Evolutionary conservation across 2,888 invertebrate species (phyloP).

Genomic region (Drosophila nr. perissopoda): DNA sequence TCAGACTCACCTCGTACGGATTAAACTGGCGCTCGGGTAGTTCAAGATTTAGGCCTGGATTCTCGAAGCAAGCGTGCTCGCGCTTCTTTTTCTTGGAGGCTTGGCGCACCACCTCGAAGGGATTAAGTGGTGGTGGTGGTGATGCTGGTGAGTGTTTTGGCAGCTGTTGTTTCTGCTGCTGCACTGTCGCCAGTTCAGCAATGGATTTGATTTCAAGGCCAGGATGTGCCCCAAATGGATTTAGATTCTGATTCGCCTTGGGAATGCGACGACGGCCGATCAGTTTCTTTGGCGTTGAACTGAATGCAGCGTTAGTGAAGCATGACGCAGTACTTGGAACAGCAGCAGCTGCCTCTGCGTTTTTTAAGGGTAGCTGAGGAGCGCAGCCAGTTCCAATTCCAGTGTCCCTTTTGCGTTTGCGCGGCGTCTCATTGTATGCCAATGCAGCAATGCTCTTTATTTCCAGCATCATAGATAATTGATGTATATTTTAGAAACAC

Average conservation of each 20-base stretch:
- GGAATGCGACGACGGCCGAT: slow-evolving; percentile 70
- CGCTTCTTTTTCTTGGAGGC: slow-evolving; percentile 84
- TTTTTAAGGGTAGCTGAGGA: slow-evolving; percentile 55
- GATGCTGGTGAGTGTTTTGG: slow-evolving; percentile 16
- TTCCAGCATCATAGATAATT: slow-evolving; percentile 57
- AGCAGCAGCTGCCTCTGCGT: slow-evolving; percentile 49
- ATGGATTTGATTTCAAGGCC: slow-evolving; percentile 84
- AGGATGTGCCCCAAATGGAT: slow-evolving; percentile 55
- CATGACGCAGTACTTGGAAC: slow-evolving; percentile 62
- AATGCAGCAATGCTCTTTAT: slow-evolving; percentile 70
- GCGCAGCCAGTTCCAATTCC: slow-evolving; percentile 6
- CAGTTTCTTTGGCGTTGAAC: slow-evolving; percentile 83
- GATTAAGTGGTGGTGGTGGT: slow-evolving; percentile 67
- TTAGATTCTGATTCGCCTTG: slow-evolving; percentile 42
- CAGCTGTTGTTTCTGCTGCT: slow-evolving; percentile 9
- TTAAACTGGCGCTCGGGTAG: slow-evolving; percentile 84
- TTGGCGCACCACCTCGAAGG: slow-evolving; percentile 83
- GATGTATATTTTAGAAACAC: slow-evolving; percentile 6
- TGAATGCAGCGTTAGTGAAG: slow-evolving; percentile 83
- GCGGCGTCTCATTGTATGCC: slow-evolving; percentile 72
- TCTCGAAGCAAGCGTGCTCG: slow-evolving; percentile 82
- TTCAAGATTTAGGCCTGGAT: slow-evolving; percentile 84
- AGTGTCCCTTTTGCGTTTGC: slow-evolving; percentile 83
- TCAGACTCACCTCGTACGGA: slow-evolving; percentile 83
- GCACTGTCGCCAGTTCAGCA: slow-evolving; percentile 65